phyloP scores from a whole-genome alignment of 2,888 invertebrate genomes.

The Dusona sp. region DNA sequence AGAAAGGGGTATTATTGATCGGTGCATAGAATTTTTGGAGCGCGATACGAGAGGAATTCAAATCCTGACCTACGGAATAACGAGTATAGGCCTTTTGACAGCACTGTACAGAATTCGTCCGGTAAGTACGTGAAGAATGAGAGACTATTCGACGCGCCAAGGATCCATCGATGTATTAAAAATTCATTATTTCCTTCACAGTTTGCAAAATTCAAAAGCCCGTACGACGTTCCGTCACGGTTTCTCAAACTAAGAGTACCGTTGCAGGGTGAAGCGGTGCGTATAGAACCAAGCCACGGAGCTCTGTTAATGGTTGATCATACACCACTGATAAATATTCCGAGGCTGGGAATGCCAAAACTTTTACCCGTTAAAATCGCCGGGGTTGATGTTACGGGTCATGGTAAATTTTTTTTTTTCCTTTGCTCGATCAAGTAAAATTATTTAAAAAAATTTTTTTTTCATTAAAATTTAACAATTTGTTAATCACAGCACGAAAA shows the following conservation, averaged over 20 bases:
- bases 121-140: conserved; percentile 83
- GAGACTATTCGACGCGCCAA: not conserved
- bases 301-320: conserved; percentile 86
- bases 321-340: conserved; percentile 86
- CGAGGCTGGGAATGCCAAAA: conserved; percentile 86
- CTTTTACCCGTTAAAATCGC: conserved; percentile 86
- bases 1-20: conserved; percentile 70
- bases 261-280: conserved; percentile 85
- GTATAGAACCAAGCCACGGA: conserved; percentile 86
- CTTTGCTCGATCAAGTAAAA: not conserved
- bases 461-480: no score
- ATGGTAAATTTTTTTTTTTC: conserved; percentile 80
- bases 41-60: conserved; percentile 82
- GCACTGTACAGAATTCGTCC: conserved; percentile 88
- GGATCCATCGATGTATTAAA: not conserved
- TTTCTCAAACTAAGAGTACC: conserved; percentile 86
- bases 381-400: conserved; percentile 85
- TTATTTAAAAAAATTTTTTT: not conserved
- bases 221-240: conserved; percentile 86
- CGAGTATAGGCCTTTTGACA: conserved; percentile 86
- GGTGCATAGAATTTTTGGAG: conserved; percentile 75
- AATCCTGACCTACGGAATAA: conserved; percentile 87
- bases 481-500: not conserved
- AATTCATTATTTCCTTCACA: conserved; percentile 75
- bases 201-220: conserved; percentile 88